Evolutionary conservation across 2,888 invertebrate genomes (phyloP), one percentile per base, ranked within the genome.

Genomic region (Hyles lineata): DNA sequence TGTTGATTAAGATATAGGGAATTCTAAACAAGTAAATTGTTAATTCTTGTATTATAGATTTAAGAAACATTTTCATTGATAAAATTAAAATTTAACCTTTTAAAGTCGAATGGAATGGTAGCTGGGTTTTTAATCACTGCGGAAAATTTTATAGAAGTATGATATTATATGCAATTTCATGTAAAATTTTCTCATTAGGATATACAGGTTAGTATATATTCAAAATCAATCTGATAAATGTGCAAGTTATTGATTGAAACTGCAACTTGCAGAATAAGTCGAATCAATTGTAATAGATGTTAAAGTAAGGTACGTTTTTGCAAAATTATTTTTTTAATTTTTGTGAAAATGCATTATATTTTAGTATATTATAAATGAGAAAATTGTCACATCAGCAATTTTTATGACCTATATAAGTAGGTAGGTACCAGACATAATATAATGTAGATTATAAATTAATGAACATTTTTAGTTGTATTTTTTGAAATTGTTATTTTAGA

Each of bases 401-500:
- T n/a, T 19, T 7, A 35, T 7, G 9, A 11, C 11, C 15, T 43
- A 15, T 3, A 2, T 55, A 55, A 5, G 19, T 55, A 15, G 11
- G 35, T 15, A 43, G 25, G 50, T 50, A 23, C 50, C 50, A 15
- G 50, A 50, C 23, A 55, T 43, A 43, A 15, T 43, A n/a, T 55
- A 17, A 29, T 52, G n/a, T 70, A 70, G 32, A 70, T 55, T 70
- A 58, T 58, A 32, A 58, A 55, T 25, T 55, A 29, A 25, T 70
- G 32, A 67, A 50, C 23, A 50, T 50, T 43, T 6, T 23, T 50
- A 63, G 50, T 25, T 70, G 52, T 21, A 23, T 21, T 78, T 75
- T 77, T 74, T 72, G 70, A 74, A 75, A 72, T 74, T 77, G 70
- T 72, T 75, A 75, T 73, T 72, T 60, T 75, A 55, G 76, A 72